These are phyloP conservation scores for Cyanoliseus patagonus DNA, from an alignment of 2,113 vertebrate species.

Conservation along the genomic window DNA sequence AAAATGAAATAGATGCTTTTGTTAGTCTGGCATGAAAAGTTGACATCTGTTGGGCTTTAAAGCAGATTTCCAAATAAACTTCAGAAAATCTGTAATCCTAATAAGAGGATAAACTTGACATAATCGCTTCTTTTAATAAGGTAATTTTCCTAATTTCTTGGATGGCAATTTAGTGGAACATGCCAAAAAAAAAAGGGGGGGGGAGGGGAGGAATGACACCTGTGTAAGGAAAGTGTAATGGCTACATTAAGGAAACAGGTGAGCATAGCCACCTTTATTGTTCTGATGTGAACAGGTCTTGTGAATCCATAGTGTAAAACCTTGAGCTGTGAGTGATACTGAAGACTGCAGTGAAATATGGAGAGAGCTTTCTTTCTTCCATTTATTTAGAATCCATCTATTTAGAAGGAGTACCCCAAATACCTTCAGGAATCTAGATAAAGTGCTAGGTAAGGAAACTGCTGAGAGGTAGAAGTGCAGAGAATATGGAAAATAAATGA, in stretches of 20 bases:
- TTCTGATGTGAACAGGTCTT: not conserved
- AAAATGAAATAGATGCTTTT: not conserved
- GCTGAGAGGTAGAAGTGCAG: not conserved
- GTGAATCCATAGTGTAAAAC: not conserved
- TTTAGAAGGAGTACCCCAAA: not conserved
- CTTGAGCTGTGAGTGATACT: not conserved
- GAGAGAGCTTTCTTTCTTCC: not conserved
- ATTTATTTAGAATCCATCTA: not conserved
- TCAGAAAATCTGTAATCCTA: slow-evolving; percentile 44
- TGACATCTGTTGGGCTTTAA: slow-evolving; percentile 50
- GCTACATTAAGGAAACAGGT: not conserved
- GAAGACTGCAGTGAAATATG: not conserved
- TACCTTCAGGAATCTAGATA: not conserved
- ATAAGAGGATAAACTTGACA: slow-evolving; percentile 17
- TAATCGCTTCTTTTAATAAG: not conserved
- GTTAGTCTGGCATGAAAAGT: slow-evolving; percentile 4
- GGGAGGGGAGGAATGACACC: not conserved
- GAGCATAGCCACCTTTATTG: not conserved
- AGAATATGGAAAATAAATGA: not conserved
- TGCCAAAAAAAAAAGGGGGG: not conserved
- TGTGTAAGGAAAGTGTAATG: not conserved
- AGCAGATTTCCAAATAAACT: slow-evolving; percentile 36
- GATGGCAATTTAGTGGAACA: not conserved
- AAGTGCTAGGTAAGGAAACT: not conserved
- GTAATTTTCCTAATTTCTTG: not conserved